phyloP scores from a whole-genome alignment of 1,140 invertebrate species.

The Diorhabda elongata region DNA sequence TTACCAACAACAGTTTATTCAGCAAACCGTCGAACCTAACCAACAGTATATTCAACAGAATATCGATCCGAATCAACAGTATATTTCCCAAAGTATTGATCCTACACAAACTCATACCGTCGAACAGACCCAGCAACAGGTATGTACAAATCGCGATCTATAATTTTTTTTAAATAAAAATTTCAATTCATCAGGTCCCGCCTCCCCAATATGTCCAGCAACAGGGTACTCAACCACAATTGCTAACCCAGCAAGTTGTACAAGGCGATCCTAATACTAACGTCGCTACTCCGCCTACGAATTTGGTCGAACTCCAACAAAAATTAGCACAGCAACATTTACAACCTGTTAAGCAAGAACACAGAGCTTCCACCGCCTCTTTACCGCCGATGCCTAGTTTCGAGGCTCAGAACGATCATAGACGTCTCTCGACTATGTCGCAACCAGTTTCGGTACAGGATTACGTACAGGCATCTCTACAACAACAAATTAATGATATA shows the following conservation, averaged over 20 bases:
- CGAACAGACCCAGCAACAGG: constrained; percentile 29
- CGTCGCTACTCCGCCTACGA: constrained; percentile 34
- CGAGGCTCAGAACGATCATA: constrained; percentile 32
- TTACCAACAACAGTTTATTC: constrained; percentile 24
- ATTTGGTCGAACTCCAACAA: constrained; percentile 37
- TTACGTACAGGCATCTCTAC: constrained; percentile 31
- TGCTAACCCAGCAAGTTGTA: constrained; percentile 22
- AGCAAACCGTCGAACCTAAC: constrained; percentile 17
- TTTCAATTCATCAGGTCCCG: background rate
- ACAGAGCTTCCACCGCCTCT: constrained; percentile 40
- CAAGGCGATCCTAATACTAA: constrained; percentile 21
- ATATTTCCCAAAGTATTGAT: constrained; percentile 40
- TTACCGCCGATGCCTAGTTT: constrained; percentile 39
- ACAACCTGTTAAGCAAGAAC: constrained; percentile 25
- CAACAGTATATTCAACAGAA: constrained; percentile 27
- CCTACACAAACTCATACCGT: constrained; percentile 46
- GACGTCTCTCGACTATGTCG: constrained; percentile 38
- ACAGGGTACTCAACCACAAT: constrained; percentile 21
- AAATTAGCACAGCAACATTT: constrained; percentile 35
- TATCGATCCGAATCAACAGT: constrained; percentile 34
- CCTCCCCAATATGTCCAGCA: constrained; percentile 28
- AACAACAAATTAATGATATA: constrained; percentile 22
- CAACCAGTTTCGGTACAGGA: constrained; percentile 36
- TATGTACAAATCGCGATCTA: background rate
- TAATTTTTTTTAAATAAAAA: background rate